Conservation (phyloP, 2,797 vertebrate species). For the Tauraco hartlaubi region DNA sequence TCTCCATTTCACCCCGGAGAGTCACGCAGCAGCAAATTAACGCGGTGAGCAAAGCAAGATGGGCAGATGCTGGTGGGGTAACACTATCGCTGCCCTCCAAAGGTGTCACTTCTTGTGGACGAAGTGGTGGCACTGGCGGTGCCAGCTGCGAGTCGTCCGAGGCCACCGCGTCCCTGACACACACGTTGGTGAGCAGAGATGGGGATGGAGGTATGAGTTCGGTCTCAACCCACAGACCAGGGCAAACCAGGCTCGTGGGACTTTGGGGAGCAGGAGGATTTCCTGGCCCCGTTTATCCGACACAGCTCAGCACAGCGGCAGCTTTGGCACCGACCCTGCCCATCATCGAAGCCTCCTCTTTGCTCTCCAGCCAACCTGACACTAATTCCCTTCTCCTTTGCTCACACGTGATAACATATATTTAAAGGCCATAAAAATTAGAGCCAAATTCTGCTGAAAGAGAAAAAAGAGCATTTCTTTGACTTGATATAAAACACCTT, state of each 20-base stretch:
- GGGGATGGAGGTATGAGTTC: background rate
- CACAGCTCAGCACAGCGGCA: accelerated
- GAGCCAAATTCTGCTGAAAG: background rate
- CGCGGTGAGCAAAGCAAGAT: background rate
- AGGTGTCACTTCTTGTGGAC: background rate
- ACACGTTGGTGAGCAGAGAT: accelerated
- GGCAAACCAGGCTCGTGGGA: background rate
- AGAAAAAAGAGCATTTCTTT: background rate
- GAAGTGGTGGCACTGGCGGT: background rate
- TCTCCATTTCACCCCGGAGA: constrained; percentile 58
- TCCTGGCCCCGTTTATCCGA: background rate
- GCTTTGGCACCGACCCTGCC: background rate
- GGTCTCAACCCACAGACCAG: background rate
- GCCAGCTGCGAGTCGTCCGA: background rate
- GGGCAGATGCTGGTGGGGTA: background rate
- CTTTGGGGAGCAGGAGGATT: background rate
- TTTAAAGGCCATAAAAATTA: background rate
- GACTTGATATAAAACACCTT: background rate
- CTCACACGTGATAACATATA: background rate
- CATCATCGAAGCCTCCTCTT: background rate
- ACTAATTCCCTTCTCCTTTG: background rate
- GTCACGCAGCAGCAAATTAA: background rate
- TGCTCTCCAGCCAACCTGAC: background rate
- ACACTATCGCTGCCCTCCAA: accelerated
- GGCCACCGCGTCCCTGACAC: accelerated